Conservation (phyloP, 2,888 invertebrate species). For the Chymomyza fuscimana region DNA sequence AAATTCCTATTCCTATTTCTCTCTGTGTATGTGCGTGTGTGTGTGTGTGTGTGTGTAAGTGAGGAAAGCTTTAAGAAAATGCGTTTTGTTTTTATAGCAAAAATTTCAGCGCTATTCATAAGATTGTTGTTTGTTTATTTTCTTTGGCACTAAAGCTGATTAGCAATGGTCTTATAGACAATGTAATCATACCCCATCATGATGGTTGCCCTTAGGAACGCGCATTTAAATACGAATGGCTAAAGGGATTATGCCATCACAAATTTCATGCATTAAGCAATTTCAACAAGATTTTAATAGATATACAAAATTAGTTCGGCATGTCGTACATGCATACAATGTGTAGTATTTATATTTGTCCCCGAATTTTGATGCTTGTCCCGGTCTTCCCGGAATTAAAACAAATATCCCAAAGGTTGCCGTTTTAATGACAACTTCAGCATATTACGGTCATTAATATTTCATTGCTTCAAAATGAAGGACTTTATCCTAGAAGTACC, state of each 20-base stretch:
- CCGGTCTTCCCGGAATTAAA: too few species aligned
- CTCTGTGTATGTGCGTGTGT: constrained; percentile 3
- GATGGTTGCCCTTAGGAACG: neutral
- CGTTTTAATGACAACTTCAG: too few species aligned
- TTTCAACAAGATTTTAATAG: neutral
- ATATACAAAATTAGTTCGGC: neutral
- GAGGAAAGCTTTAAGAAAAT: constrained; percentile 2
- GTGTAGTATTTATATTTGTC: too few species aligned
- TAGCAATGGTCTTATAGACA: constrained; percentile 35
- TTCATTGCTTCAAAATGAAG: too few species aligned
- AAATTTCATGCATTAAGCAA: neutral
- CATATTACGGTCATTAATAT: too few species aligned
- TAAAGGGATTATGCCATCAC: neutral
- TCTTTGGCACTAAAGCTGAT: constrained; percentile 54
- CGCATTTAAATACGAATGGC: neutral
- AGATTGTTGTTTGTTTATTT: constrained; percentile 47
- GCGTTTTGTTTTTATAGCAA: constrained; percentile 46
- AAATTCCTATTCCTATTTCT: constrained; percentile 25
- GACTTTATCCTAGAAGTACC: too few species aligned
- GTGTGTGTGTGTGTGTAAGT: neutral
- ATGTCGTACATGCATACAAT: too few species aligned
- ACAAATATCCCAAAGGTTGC: too few species aligned
- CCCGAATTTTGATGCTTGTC: too few species aligned
- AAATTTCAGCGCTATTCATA: constrained; percentile 53
- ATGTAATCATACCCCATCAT: neutral